Percentiles rank a stretch among this genome's conserved stretches.
phyloP scores from a whole-genome alignment of 2,888 invertebrate genomes.

The Caenorhabditis virilis region DNA sequence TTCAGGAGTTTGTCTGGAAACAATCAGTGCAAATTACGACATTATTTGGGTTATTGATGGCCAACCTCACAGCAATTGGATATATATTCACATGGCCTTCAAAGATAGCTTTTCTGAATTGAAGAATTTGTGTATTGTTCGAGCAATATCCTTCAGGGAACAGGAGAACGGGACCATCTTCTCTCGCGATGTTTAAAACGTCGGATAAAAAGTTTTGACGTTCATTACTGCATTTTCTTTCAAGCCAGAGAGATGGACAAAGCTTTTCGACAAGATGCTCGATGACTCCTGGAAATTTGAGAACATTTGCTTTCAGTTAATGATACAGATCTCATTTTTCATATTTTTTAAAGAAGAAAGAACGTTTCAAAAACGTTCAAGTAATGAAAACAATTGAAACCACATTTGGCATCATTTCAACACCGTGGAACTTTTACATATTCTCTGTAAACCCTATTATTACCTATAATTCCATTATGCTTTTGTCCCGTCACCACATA shows the following conservation, averaged over 20 bases:
- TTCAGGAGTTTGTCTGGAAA: slow-evolving; percentile 34
- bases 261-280: slow-evolving; percentile 54
- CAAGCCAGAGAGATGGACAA: slow-evolving; percentile 60
- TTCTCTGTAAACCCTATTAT: neutral
- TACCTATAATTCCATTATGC: slow-evolving; percentile 55
- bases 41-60: neutral
- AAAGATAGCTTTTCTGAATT: slow-evolving; percentile 54
- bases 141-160: slow-evolving; percentile 63
- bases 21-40: neutral
- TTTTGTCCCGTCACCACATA: slow-evolving; percentile 63
- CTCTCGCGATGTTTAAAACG: slow-evolving; percentile 53
- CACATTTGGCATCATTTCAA: too few species aligned
- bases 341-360: too few species aligned
- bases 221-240: slow-evolving; percentile 51
- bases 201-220: slow-evolving; percentile 47
- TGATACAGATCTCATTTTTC: neutral
- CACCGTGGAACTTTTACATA: too few species aligned
- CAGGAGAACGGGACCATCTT: slow-evolving; percentile 56
- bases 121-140: slow-evolving; percentile 53
- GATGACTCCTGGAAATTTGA: slow-evolving; percentile 45
- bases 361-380: too few species aligned
- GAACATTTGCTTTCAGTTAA: neutral
- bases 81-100: slow-evolving; percentile 46
- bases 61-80: slow-evolving; percentile 48
- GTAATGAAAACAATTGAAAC: too few species aligned